Evolutionary conservation across 2,797 vertebrate genomes (phyloP).

Genomic region (Antrozous pallidus): DNA sequence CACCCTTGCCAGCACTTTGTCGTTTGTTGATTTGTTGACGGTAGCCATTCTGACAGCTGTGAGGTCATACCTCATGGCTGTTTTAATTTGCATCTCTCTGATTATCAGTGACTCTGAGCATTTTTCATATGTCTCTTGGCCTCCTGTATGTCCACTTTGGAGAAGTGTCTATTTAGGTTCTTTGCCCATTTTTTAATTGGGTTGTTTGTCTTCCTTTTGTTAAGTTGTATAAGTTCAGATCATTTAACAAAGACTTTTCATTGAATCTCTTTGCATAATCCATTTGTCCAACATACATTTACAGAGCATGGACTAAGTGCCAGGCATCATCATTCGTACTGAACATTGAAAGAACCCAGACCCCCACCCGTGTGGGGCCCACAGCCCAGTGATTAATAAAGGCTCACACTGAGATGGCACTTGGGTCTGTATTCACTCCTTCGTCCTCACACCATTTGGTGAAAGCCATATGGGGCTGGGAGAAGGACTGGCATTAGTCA

Average conservation of each 20-base stretch:
- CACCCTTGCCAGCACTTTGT: too few relatives aligned
- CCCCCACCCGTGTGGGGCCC: accelerated
- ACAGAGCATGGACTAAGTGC: background rate
- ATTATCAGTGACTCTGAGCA: too few relatives aligned
- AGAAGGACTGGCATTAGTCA: background rate
- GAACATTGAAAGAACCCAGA: background rate
- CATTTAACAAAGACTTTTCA: background rate
- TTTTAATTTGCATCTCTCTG: too few relatives aligned
- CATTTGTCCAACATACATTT: background rate
- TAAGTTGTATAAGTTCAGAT: background rate
- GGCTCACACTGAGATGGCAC: background rate
- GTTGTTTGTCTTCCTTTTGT: too few relatives aligned
- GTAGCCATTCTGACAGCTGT: too few relatives aligned
- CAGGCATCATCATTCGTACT: background rate
- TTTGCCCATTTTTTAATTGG: too few relatives aligned
- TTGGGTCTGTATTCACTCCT: background rate
- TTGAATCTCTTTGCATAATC: background rate
- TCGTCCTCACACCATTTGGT: background rate
- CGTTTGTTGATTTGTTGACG: too few relatives aligned
- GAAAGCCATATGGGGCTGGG: background rate
- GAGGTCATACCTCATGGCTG: too few relatives aligned
- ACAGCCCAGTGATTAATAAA: background rate
- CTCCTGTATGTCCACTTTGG: too few relatives aligned
- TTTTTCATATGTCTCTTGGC: too few relatives aligned
- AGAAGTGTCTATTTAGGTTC: too few relatives aligned